phyloP scores from a whole-genome alignment of 1,140 invertebrate genomes.

The Zaprionus capensis region DNA sequence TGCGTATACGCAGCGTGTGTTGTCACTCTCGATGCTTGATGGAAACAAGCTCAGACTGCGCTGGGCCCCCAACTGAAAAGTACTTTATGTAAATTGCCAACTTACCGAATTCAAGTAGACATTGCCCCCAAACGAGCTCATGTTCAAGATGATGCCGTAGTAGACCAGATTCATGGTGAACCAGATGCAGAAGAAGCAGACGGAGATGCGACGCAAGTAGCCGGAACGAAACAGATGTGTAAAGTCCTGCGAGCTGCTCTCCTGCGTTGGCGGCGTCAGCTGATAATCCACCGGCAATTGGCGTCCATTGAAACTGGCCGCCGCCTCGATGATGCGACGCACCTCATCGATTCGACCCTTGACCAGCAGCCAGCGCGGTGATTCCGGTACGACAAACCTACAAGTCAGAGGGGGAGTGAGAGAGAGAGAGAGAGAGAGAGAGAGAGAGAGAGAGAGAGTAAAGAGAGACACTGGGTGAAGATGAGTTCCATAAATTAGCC shows the following conservation, averaged over 20 bases:
- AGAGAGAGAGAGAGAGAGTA: slow-evolving; percentile 17
- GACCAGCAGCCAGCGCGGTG: slow-evolving; percentile 92
- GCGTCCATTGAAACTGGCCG: slow-evolving; percentile 88
- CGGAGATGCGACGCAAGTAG: slow-evolving; percentile 87
- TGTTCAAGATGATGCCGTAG: slow-evolving; percentile 89
- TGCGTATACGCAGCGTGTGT: slow-evolving; percentile 44
- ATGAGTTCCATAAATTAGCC: slow-evolving; percentile 48
- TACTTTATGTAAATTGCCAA: slow-evolving; percentile 43
- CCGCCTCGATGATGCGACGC: slow-evolving; percentile 88
- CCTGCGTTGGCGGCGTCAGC: slow-evolving; percentile 84
- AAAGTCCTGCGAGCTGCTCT: slow-evolving; percentile 85
- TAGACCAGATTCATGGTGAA: slow-evolving; percentile 90
- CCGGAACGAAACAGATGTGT: slow-evolving; percentile 87
- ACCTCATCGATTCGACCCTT: slow-evolving; percentile 90
- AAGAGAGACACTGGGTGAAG: slow-evolving; percentile 23
- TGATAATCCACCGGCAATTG: slow-evolving; percentile 87
- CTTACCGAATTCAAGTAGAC: slow-evolving; percentile 89
- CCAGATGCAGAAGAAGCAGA: slow-evolving; percentile 89
- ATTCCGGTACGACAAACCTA: slow-evolving; percentile 92
- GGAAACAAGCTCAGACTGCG: slow-evolving; percentile 24
- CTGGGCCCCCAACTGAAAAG: not conserved
- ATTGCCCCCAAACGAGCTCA: slow-evolving; percentile 89
- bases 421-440: slow-evolving; percentile 16
- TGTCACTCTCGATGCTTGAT: slow-evolving; percentile 24
- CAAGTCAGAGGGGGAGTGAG: not conserved